phyloP scores from a whole-genome alignment of 1,140 invertebrate genomes.

The Drosophila sproati region DNA sequence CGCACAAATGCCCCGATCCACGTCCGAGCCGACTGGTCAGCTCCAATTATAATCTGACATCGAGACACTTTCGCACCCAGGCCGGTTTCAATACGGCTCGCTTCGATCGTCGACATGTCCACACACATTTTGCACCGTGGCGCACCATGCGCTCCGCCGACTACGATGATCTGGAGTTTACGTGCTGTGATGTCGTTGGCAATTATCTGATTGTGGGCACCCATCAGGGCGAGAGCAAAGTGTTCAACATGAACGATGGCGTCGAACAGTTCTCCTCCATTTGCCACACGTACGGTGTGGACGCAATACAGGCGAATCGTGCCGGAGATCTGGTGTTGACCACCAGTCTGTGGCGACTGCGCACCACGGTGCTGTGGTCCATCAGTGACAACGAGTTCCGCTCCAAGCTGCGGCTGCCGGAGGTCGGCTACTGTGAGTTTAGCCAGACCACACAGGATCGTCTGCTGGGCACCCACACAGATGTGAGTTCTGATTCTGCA shows the following conservation, averaged over 20 bases:
- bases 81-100: slow-evolving; percentile 87
- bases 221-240: slow-evolving; percentile 93
- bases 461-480: slow-evolving; percentile 92
- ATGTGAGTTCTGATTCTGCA: slow-evolving; percentile 86
- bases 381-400: slow-evolving; percentile 89
- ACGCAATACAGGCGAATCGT: slow-evolving; percentile 88
- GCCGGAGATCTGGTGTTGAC: slow-evolving; percentile 93
- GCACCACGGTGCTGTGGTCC: slow-evolving; percentile 94
- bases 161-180: slow-evolving; percentile 91
- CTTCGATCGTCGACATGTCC: slow-evolving; percentile 92
- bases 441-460: slow-evolving; percentile 94
- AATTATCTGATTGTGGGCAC: slow-evolving; percentile 94
- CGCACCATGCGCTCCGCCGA: slow-evolving; percentile 91
- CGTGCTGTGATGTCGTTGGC: slow-evolving; percentile 88
- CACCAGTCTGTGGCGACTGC: slow-evolving; percentile 92
- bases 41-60: slow-evolving; percentile 89
- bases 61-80: slow-evolving; percentile 86
- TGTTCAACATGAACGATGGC: slow-evolving; percentile 93
- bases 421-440: slow-evolving; percentile 96
- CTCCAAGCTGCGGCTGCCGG: slow-evolving; percentile 89
- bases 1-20: slow-evolving; percentile 97
- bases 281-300: slow-evolving; percentile 93
- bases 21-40: slow-evolving; percentile 89
- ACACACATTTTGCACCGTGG: slow-evolving; percentile 95
- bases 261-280: slow-evolving; percentile 91